Evolutionary conservation across 2,888 invertebrate genomes (phyloP).

Genomic region (Nephrotoma guestfalica): DNA sequence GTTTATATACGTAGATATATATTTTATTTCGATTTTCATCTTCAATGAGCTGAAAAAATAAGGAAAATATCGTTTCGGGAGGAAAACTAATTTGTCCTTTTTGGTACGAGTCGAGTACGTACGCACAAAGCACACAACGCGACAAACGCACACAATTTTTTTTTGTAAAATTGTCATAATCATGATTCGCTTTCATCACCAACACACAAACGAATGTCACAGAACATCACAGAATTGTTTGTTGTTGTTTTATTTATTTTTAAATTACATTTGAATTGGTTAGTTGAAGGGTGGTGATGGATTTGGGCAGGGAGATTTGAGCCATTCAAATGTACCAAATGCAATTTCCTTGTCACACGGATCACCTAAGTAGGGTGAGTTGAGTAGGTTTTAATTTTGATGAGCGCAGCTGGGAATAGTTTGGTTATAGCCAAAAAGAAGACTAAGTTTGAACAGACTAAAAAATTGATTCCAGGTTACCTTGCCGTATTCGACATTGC

Average conservation of each 20-base stretch:
- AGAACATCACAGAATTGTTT: neutral
- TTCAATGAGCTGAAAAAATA: neutral
- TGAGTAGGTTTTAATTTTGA: neutral
- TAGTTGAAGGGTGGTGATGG: neutral
- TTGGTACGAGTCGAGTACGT: neutral
- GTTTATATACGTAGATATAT: neutral
- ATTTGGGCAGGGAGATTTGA: neutral
- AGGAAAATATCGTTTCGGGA: neutral
- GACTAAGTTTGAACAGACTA: neutral
- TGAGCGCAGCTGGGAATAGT: too few species aligned
- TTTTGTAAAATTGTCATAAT: neutral
- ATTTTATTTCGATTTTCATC: conserved; percentile 1
- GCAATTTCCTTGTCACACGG: neutral
- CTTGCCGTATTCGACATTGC: neutral
- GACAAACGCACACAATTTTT: neutral
- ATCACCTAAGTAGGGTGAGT: neutral
- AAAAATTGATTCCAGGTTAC: neutral
- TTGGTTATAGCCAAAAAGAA: too few species aligned
- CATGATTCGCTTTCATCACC: neutral
- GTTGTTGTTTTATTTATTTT: neutral
- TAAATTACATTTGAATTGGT: neutral
- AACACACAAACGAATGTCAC: neutral
- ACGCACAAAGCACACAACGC: neutral
- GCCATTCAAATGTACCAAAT: neutral
- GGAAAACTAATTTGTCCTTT: neutral